Conservation (phyloP, 2,888 invertebrate species). For the Odontomyia ornata region DNA sequence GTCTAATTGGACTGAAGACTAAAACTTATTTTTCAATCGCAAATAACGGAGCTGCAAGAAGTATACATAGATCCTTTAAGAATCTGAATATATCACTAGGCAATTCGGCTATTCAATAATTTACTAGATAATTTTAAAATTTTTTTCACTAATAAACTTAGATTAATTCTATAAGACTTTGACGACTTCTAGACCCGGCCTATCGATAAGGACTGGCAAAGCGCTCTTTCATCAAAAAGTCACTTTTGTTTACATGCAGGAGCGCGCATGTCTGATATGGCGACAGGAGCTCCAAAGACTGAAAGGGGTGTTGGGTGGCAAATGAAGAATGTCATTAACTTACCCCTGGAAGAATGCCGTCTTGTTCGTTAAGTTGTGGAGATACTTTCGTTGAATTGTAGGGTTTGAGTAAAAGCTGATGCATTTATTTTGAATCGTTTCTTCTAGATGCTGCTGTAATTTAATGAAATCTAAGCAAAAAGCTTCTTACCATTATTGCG, state of each 20-base stretch:
- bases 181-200: conserved; percentile 28
- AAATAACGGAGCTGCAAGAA: too few relatives aligned
- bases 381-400: not conserved
- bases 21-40: too few relatives aligned
- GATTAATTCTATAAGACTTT: not conserved
- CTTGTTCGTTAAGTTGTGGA: not conserved
- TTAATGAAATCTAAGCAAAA: too few relatives aligned
- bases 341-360: not conserved
- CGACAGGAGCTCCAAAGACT: too few relatives aligned
- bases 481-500: too few relatives aligned
- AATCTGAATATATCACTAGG: too few relatives aligned
- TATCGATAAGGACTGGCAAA: conserved; percentile 25
- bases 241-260: conserved; percentile 42
- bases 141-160: too few relatives aligned
- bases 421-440: not conserved
- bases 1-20: too few relatives aligned
- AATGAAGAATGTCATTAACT: not conserved
- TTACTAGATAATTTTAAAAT: too few relatives aligned
- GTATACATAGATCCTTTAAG: too few relatives aligned
- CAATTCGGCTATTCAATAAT: too few relatives aligned
- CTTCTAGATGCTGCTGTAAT: too few relatives aligned
- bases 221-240: conserved; percentile 22
- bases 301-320: not conserved
- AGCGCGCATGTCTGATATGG: conserved; percentile 19
- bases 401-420: not conserved